Conservation (phyloP, 1,140 invertebrate genomes). For the Lerema accius region DNA sequence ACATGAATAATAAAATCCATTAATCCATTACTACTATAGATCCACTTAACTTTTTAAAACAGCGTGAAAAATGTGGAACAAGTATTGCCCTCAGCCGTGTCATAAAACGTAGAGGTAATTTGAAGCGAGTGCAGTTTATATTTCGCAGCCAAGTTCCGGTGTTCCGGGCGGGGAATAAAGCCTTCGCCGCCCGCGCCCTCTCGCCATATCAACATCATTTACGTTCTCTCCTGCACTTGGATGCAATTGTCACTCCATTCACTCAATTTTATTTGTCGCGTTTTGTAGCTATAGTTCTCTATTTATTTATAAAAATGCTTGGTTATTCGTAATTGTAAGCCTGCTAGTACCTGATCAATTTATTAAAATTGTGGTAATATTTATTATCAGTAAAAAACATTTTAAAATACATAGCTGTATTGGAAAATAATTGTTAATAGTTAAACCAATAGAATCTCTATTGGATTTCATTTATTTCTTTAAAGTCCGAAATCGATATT, state of each 20-base stretch:
- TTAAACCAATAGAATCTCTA: too few relatives aligned
- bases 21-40: neutral
- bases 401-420: too few relatives aligned
- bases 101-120: conserved; percentile 68
- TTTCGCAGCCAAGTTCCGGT: conserved; percentile 51
- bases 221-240: conserved; percentile 22
- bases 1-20: too few relatives aligned
- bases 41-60: conserved; percentile 24
- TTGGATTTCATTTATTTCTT: too few relatives aligned
- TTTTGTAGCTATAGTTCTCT: neutral
- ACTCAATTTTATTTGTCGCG: conserved; percentile 6
- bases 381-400: too few relatives aligned
- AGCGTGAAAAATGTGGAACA: conserved; percentile 40
- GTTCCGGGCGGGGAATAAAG: conserved; percentile 55
- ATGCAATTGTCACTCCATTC: conserved; percentile 24
- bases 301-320: too few relatives aligned
- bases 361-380: too few relatives aligned
- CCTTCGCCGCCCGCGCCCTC: conserved; percentile 51
- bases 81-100: conserved; percentile 57
- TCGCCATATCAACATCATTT: conserved; percentile 26
- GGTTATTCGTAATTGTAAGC: too few relatives aligned
- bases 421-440: too few relatives aligned
- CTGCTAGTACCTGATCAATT: too few relatives aligned
- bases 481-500: too few relatives aligned
- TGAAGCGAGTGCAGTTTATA: conserved; percentile 66